Conservation (phyloP, 2,888 invertebrate species). For the Sipha maydis region DNA sequence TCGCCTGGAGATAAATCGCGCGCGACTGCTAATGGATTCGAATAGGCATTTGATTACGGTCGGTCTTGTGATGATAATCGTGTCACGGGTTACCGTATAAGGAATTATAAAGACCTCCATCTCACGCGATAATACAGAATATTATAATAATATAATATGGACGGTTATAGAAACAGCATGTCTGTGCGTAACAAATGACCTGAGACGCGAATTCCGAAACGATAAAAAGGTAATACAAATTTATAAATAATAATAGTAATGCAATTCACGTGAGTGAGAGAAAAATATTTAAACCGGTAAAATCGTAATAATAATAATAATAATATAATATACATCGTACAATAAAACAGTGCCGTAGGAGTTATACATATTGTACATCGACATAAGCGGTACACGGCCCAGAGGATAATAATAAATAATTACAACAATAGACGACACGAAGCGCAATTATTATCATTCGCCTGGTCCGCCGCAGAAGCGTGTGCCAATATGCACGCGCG, state of each 20-base stretch:
- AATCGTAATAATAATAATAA: neutral
- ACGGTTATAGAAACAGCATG: neutral
- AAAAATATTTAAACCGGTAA: neutral
- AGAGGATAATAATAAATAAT: slow-evolving; percentile 17
- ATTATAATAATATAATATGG: neutral
- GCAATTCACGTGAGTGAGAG: neutral
- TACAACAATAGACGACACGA: neutral
- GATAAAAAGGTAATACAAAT: neutral
- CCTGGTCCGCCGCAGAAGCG: neutral
- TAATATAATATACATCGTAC: neutral
- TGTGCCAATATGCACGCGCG: neutral
- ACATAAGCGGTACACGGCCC: neutral
- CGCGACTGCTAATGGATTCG: slow-evolving; percentile 16
- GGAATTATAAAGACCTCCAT: neutral
- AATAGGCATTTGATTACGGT: slow-evolving; percentile 18
- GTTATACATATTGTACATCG: neutral
- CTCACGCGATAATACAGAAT: neutral
- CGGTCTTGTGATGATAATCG: neutral
- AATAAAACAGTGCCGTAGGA: neutral
- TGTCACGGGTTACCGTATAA: neutral
- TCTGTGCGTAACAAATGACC: neutral
- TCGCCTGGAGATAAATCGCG: neutral
- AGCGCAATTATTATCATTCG: neutral
- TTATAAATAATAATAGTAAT: neutral
- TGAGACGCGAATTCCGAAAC: neutral